Percentiles rank a stretch among this genome's conserved stretches.
These are phyloP conservation scores for Chaenogobius annularis DNA, from an alignment of 2,113 vertebrate species.

Conservation along the genomic window DNA sequence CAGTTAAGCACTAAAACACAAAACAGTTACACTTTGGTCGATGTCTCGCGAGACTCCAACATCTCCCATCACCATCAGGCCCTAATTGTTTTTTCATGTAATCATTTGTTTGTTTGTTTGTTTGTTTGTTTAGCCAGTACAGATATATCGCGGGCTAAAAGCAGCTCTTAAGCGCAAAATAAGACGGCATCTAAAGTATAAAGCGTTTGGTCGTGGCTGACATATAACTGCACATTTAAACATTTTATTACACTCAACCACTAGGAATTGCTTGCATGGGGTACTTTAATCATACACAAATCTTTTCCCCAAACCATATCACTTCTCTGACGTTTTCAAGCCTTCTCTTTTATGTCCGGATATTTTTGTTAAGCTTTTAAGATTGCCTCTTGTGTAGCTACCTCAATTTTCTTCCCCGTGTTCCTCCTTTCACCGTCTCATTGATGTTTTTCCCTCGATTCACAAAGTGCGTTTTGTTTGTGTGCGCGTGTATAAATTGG, in stretches of 20 bases:
- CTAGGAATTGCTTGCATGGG: background rate
- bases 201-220: background rate
- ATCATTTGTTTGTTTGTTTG: too few relatives aligned
- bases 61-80: too few relatives aligned
- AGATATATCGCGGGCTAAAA: too few relatives aligned
- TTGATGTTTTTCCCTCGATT: conserved; percentile 39
- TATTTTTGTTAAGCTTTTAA: conserved; percentile 26
- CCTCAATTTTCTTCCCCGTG: conserved; percentile 6
- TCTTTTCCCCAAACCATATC: background rate
- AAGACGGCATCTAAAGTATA: background rate
- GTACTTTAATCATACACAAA: background rate
- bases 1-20: too few relatives aligned
- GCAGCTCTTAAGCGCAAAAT: too few relatives aligned
- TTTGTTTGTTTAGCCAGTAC: background rate
- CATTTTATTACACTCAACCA: background rate
- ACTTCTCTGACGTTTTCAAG: background rate
- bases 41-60: too few relatives aligned
- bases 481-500: background rate
- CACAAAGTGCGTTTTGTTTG: conserved; percentile 26
- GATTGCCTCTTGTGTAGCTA: conserved; percentile 1
- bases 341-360: conserved; percentile 2
- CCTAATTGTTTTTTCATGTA: background rate
- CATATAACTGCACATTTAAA: background rate
- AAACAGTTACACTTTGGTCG: too few relatives aligned
- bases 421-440: background rate